A percentile compares a stretch with the other conserved stretches of the same genome.
Evolutionary conservation across 2,113 vertebrate species (phyloP).

Genomic region (Hirundichthys speculiger): DNA sequence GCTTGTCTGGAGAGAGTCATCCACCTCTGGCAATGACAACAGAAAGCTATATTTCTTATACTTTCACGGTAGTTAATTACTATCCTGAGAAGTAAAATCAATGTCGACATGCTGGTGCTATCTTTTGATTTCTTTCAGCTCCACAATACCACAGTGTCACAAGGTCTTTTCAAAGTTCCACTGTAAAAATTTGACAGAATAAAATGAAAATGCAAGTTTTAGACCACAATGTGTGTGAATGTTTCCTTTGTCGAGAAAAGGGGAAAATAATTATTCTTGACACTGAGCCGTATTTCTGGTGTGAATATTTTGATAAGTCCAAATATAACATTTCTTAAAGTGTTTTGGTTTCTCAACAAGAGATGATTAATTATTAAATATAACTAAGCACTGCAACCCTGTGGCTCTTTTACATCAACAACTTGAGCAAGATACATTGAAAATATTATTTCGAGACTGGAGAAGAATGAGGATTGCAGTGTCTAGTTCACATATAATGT

Average conservation of each 20-base stretch:
- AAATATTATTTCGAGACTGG: constrained; percentile 4
- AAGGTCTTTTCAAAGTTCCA: constrained; percentile 11
- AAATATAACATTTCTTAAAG: constrained; percentile 25
- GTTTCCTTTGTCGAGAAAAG: background rate
- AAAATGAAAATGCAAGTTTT: background rate
- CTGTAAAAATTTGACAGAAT: constrained; percentile 28
- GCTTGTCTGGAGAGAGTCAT: constrained; percentile 10
- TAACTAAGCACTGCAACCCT: constrained; percentile 1
- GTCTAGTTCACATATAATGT: constrained; percentile 1
- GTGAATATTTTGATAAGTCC: constrained; percentile 17
- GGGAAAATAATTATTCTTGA: constrained; percentile 29
- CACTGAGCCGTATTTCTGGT: background rate
- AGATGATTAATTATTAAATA: constrained; percentile 23
- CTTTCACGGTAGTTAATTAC: constrained; percentile 48
- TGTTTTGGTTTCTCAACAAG: constrained; percentile 31
- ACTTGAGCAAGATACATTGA: background rate
- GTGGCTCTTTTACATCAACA: constrained; percentile 26
- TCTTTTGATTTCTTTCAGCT: constrained; percentile 7
- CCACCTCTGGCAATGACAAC: constrained; percentile 5
- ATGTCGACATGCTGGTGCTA: constrained; percentile 13
- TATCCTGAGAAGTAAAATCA: constrained; percentile 30
- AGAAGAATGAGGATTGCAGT: constrained; percentile 26
- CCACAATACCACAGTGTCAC: constrained; percentile 29
- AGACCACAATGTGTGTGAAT: constrained; percentile 3
- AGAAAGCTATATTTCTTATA: constrained; percentile 26